These are phyloP conservation scores for Corythornis vintsioides DNA, from an alignment of 2,113 vertebrate species.

Conservation along the genomic window DNA sequence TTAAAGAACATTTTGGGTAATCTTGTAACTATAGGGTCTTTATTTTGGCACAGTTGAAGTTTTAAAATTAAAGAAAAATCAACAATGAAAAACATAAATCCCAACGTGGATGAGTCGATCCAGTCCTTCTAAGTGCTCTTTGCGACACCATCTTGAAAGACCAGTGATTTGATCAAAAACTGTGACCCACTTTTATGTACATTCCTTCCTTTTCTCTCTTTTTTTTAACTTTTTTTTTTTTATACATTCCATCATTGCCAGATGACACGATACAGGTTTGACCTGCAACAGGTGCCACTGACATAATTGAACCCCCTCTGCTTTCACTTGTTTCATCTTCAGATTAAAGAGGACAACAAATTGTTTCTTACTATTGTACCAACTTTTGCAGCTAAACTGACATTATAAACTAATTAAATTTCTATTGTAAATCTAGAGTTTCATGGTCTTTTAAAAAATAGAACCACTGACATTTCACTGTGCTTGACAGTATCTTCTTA, in stretches of 20 bases:
- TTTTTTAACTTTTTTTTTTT: not conserved
- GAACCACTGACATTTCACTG: not conserved
- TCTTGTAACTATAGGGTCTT: not conserved
- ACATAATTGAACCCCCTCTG: not conserved
- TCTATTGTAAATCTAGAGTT: not conserved
- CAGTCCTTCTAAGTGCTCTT: not conserved
- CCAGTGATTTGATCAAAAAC: not conserved
- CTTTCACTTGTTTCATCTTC: not conserved
- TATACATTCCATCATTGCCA: not conserved
- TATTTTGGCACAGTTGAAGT: not conserved
- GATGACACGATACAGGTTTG: not conserved
- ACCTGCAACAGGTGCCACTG: not conserved
- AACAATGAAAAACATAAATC: not conserved
- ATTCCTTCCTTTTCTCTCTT: not conserved
- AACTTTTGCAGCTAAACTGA: not conserved
- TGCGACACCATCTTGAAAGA: not conserved
- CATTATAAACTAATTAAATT: slow-evolving; percentile 4
- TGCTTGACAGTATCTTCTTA: not conserved
- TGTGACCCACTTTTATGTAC: not conserved
- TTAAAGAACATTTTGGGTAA: not conserved
- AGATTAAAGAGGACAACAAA: not conserved
- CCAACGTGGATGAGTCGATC: not conserved
- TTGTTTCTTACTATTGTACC: not conserved
- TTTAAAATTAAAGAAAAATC: not conserved
- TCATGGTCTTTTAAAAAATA: slow-evolving; percentile 11